phyloP scores from a whole-genome alignment of 1,140 invertebrate species.

The Spodoptera frugiperda region DNA sequence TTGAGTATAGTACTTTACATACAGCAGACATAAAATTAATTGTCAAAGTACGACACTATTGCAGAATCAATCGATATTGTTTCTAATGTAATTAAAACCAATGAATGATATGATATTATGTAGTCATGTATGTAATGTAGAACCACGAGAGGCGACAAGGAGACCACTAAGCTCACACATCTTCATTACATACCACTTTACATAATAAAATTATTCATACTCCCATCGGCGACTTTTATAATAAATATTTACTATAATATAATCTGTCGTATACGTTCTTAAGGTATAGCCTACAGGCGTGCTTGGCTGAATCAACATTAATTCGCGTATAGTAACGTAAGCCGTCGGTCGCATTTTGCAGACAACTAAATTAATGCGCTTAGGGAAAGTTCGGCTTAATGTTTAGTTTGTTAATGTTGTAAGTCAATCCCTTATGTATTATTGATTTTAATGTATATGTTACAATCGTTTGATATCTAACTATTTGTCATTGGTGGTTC shows the following conservation, averaged over 20 bases:
- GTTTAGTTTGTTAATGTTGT: not conserved
- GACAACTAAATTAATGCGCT: constrained; percentile 19
- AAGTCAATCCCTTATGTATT: constrained; percentile 3
- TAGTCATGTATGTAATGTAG: too few relatives aligned
- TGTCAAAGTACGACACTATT: too few relatives aligned
- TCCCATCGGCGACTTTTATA: constrained; percentile 31
- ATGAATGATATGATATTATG: too few relatives aligned
- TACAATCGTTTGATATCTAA: too few relatives aligned
- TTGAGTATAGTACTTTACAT: too few relatives aligned
- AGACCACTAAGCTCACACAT: not conserved
- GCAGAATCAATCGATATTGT: too few relatives aligned
- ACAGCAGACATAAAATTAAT: too few relatives aligned
- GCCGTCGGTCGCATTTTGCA: not conserved
- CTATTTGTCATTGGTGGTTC: too few relatives aligned
- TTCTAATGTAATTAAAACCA: too few relatives aligned
- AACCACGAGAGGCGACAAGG: too few relatives aligned
- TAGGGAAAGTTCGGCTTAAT: constrained; percentile 16
- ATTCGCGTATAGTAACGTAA: constrained; percentile 25
- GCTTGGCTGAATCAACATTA: constrained; percentile 24
- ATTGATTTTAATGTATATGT: too few relatives aligned
- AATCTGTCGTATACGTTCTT: constrained; percentile 1
- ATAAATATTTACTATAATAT: constrained; percentile 33
- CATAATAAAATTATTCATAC: not conserved
- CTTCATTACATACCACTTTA: constrained; percentile 39
- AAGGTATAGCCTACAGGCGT: constrained; percentile 1